Evolutionary conservation across 2,797 vertebrate genomes (phyloP).

Genomic region (Clamator glandarius): DNA sequence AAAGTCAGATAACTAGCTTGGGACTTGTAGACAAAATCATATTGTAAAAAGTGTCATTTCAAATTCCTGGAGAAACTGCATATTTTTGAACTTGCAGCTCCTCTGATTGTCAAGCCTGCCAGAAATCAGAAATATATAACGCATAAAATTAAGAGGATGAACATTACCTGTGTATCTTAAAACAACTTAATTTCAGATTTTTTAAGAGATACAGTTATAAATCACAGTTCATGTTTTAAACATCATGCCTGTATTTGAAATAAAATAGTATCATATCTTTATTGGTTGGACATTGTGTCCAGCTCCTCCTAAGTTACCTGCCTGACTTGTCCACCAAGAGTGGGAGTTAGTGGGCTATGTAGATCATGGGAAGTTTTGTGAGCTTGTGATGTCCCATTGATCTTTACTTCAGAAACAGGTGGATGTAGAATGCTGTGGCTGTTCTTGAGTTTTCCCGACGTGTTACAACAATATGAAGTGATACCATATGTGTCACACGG

Average conservation of each 20-base stretch:
- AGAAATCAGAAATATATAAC: neutral
- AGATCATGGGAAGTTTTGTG: neutral
- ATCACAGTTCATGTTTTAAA: neutral
- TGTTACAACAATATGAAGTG: neutral
- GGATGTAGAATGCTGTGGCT: neutral
- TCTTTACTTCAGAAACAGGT: neutral
- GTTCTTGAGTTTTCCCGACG: neutral
- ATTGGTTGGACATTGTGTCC: neutral
- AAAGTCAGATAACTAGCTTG: neutral
- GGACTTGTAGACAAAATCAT: neutral
- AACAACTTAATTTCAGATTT: neutral
- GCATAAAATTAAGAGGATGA: neutral
- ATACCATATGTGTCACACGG: accelerated
- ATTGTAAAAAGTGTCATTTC: neutral
- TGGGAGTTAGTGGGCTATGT: neutral
- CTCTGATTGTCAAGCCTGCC: neutral
- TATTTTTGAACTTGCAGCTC: neutral
- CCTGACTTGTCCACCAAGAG: neutral
- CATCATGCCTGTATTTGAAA: neutral
- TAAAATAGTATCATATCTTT: neutral
- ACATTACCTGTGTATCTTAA: neutral
- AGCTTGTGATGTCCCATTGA: neutral
- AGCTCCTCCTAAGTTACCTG: neutral
- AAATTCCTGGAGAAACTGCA: neutral
- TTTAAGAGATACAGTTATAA: neutral